A percentile compares a stretch with the other conserved stretches of the same genome.
These are phyloP conservation scores for Julus scandinavius DNA, from an alignment of 2,888 invertebrate species.

Conservation along the genomic window DNA sequence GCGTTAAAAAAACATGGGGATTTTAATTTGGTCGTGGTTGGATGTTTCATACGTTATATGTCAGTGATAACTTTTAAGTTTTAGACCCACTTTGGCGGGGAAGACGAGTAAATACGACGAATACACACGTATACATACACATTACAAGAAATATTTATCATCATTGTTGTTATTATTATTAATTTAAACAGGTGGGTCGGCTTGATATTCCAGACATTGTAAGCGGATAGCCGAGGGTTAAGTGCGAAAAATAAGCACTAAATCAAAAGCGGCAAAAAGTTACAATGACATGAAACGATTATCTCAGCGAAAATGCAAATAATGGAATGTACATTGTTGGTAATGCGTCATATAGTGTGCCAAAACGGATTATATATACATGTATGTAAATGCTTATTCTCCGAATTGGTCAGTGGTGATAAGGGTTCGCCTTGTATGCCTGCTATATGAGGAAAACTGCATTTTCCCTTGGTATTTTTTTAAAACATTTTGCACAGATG, in stretches of 20 bases:
- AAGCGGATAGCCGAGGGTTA: neutral
- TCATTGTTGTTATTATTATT: slow-evolving; percentile 33
- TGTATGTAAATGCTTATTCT: too few species aligned
- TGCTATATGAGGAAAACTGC: too few species aligned
- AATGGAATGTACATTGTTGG: neutral
- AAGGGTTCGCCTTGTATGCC: too few species aligned
- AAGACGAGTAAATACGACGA: neutral
- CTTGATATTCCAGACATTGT: neutral
- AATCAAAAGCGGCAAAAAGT: neutral
- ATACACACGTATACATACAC: neutral
- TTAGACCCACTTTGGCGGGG: neutral
- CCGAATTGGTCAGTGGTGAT: too few species aligned
- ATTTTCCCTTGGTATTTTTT: too few species aligned
- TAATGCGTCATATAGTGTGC: too few species aligned
- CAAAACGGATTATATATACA: too few species aligned
- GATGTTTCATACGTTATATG: neutral
- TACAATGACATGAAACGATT: neutral
- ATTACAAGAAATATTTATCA: neutral
- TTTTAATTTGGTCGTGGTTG: neutral
- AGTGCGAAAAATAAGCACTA: neutral
- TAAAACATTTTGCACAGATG: too few species aligned
- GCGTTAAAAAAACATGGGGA: neutral
- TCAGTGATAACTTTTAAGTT: neutral
- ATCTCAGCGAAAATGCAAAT: neutral
- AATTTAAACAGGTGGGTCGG: neutral